phyloP scores from a whole-genome alignment of 2,113 vertebrate genomes.

The Malurus cyaneus region DNA sequence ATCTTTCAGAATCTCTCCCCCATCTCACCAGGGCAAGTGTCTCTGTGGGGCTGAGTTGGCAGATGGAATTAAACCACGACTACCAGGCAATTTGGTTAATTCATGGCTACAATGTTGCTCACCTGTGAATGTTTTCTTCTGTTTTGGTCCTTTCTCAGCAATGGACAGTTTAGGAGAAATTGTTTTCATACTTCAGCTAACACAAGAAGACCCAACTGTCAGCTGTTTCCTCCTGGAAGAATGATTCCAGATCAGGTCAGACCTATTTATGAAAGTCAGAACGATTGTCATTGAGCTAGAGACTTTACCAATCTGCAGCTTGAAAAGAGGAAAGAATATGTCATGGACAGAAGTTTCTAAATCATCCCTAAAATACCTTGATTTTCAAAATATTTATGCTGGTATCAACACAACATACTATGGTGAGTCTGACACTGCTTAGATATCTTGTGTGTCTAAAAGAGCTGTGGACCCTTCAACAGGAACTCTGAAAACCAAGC shows the following conservation, averaged over 20 bases:
- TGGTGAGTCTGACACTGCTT: background rate
- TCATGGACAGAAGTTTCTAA: background rate
- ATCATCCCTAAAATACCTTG: background rate
- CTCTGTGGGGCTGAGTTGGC: background rate
- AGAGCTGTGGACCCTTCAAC: background rate
- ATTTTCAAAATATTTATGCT: background rate
- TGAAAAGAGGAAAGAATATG: background rate
- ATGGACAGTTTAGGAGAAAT: background rate
- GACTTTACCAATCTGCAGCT: background rate
- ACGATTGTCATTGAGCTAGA: background rate
- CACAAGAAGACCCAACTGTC: background rate
- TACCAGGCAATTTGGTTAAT: background rate
- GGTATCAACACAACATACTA: background rate
- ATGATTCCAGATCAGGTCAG: background rate
- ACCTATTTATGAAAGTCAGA: background rate
- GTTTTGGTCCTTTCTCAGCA: background rate
- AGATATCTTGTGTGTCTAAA: background rate
- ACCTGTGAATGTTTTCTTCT: background rate
- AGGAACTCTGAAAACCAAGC: background rate
- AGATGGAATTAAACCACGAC: background rate
- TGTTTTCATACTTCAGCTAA: background rate
- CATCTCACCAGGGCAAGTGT: accelerated
- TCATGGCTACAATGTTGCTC: background rate
- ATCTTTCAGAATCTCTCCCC: background rate
- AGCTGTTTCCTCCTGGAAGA: background rate